phyloP scores from a whole-genome alignment of 2,888 invertebrate species.

The Scaptomyza polygonia region DNA sequence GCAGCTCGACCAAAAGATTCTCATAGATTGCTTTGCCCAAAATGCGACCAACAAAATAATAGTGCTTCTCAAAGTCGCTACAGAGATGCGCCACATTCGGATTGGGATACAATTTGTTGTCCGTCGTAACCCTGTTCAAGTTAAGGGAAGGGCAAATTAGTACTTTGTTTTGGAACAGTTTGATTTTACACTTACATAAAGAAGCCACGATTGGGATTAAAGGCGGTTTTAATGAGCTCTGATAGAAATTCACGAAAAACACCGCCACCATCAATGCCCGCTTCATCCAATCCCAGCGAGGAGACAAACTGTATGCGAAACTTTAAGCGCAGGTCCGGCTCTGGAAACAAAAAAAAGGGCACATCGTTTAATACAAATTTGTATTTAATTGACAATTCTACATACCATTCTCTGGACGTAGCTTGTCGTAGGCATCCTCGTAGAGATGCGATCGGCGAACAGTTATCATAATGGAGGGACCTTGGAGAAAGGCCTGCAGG shows the following conservation, averaged over 20 bases:
- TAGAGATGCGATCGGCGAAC: slow-evolving; percentile 96
- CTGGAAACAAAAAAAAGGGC: slow-evolving; percentile 84
- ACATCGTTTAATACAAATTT: not conserved
- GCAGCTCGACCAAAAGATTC: slow-evolving; percentile 96
- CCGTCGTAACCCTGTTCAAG: slow-evolving; percentile 88
- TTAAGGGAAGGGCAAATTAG: not conserved
- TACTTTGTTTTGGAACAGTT: not conserved
- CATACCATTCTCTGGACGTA: slow-evolving; percentile 94
- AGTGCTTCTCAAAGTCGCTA: slow-evolving; percentile 94
- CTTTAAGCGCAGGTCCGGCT: slow-evolving; percentile 93
- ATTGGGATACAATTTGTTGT: slow-evolving; percentile 97
- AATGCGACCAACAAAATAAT: slow-evolving; percentile 96
- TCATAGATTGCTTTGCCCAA: slow-evolving; percentile 98
- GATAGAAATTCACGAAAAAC: slow-evolving; percentile 97
- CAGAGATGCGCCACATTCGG: slow-evolving; percentile 95
- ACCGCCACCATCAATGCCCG: slow-evolving; percentile 99
- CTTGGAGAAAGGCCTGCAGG: slow-evolving; percentile 89
- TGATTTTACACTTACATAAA: slow-evolving; percentile 86
- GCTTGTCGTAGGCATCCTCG: slow-evolving; percentile 98
- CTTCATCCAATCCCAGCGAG: slow-evolving; percentile 95
- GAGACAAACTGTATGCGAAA: slow-evolving; percentile 96
- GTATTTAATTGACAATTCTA: not conserved
- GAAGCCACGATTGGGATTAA: slow-evolving; percentile 98
- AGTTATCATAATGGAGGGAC: slow-evolving; percentile 90
- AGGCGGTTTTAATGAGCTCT: slow-evolving; percentile 96